Base-by-base conservation (phyloP, 2,113 vertebrate genomes). In the Boleophthalmus pectinirostris region DNA sequence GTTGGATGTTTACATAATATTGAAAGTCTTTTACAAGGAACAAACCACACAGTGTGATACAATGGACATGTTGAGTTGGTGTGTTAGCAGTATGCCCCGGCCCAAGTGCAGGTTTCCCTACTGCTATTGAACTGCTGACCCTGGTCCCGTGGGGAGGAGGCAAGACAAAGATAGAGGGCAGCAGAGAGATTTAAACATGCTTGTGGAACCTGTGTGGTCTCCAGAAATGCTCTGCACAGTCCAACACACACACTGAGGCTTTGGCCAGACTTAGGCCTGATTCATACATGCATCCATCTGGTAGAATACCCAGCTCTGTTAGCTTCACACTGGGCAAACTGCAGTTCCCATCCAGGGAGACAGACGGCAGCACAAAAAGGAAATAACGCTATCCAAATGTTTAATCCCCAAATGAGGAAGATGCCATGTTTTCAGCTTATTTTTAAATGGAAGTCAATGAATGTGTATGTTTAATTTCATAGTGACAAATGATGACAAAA, bases 141-240 rank as follows among this genome's bases (percentile, higher is more conserved):
- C 94, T 86, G 78, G 91, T 94, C 94, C 96, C 95, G 90, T 47
- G 68, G 95, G 95, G 96, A 92, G 93, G 84, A 93, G 93, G 96
- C 96, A 92, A 93, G 94, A 94, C 87, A 89, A 94, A 96, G 95
- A 95, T 95, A 94, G 95, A 96, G 95, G 96, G 95, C 95, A 96
- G 90, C 85, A 90, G 94, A 95, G 95, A 95, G 94, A 95, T 95
- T 96, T 96, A 94, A 94, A 93, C 93, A 84, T 94, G 89, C 91
- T 77, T 90, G 87, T 93, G 93, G 91, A 93, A 93, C 95, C 93
- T 98, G 96, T 98, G 97, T 98, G 96, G 96, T 98, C 96, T 93
- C 87, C 86, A 92, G 91, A 95, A 92, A 95, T 95, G 93, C 94
- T 94, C 91, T 88, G 91, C 93, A 93, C 93, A 90, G 83, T 94